Evolutionary conservation across 1,140 invertebrate species (phyloP), one percentile per base, ranked within the genome.

Genomic region (Leptinotarsa undecemlineata): DNA sequence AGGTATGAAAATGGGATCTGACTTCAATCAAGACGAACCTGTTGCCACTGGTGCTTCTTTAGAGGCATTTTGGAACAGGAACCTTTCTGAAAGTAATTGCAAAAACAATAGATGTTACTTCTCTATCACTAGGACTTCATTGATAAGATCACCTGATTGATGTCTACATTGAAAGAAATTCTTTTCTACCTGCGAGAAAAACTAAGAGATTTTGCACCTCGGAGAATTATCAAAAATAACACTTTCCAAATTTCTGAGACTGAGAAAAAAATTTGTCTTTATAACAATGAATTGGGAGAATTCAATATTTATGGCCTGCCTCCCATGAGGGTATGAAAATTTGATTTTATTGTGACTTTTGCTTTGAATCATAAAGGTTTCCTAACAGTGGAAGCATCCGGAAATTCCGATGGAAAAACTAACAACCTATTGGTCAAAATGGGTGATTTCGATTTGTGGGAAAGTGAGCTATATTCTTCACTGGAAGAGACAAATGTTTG

Each of bases 1-100:
- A 17, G 14, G 23, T 51, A 70, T 47, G 1, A 17, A 33, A 76
- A 73, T 76, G 6, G 73, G 63, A 5, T 70, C 57, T 6, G 68
- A 76, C 17, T 57, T 74, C 11, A 73, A 76, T 71, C 47, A 48
- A 19, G 75, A 71, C 21, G 67, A 73, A 71, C 71, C 71, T 21
- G 75, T 81, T 6, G 78, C 79, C 20, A 66, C 73, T 60, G 76
- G 79, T 33, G 78, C 79, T 13, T 63, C 64, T 17, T 47, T 78
- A 2, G 73, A 79, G 48, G 78, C 78, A 13, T 74, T 42, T 17
- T 57, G 74, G 4, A 26, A 62, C 23, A 76, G 71, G 15, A 60
- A 68, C 20, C 19, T 21, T 21, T 13, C 21, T n/a, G 13, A 42
- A 6, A 42, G 66, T 23, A 71, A 19, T 11, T 70, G 70, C 13